Evolutionary conservation across 2,888 invertebrate species (phyloP).

Genomic region (Lathronympha strigana): DNA sequence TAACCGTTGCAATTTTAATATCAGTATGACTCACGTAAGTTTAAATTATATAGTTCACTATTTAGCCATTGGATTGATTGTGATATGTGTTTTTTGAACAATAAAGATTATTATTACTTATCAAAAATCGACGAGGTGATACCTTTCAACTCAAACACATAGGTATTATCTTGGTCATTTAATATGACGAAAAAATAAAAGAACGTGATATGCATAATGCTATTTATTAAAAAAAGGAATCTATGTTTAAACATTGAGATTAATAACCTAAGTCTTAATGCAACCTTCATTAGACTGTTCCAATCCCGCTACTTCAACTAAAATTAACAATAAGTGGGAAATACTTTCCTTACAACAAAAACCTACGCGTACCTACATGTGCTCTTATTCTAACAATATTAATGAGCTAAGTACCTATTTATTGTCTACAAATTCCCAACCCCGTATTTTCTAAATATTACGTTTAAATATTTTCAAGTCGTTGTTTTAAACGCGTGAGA

Average conservation of each 20-base stretch:
- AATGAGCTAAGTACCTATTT: conserved; percentile 13
- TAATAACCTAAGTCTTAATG: conserved; percentile 30
- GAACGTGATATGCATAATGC: not conserved
- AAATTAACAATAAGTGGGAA: conserved; percentile 20
- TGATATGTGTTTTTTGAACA: no score
- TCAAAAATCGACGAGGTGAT: no score
- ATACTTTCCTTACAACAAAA: conserved; percentile 3
- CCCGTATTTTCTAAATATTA: not conserved
- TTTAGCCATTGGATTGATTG: no score
- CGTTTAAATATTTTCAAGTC: not conserved
- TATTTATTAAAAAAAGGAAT: conserved; percentile 25
- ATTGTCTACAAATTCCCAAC: conserved; percentile 14
- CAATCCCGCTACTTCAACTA: conserved; percentile 30
- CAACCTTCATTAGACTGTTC: conserved; percentile 44
- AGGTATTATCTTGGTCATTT: not conserved
- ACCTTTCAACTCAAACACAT: no score
- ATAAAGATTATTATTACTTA: no score
- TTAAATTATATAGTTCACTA: no score
- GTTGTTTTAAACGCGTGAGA: not conserved
- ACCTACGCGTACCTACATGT: conserved; percentile 2
- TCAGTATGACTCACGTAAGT: no score
- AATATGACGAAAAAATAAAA: conserved; percentile 17
- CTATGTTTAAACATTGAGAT: conserved; percentile 22
- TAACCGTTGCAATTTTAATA: no score
- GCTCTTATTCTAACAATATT: conserved; percentile 19